Base-by-base conservation (phyloP, 2,888 invertebrate genomes). In the Yponomeuta cagnagella region DNA sequence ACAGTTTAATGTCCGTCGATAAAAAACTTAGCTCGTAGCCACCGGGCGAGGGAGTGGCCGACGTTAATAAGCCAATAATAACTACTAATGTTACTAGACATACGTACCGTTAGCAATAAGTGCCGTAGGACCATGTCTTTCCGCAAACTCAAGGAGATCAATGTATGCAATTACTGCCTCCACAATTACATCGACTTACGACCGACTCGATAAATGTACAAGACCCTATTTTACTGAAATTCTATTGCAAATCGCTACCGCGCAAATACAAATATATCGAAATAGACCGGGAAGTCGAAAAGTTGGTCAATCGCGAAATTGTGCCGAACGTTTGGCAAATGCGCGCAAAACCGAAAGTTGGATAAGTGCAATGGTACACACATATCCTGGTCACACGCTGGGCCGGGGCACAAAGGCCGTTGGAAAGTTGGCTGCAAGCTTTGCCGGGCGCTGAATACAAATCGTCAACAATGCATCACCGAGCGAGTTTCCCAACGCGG, bases 71-170 rank as follows among this genome's bases (percentile, higher is more conserved):
- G 30, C 23, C 10, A 31, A 31, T 68, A 52, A 68, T 68, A 37
- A 30, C 65, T 15, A 30, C 30, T 68, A 68, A 48, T 67, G 10
- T 30, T 68, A 52, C 68, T 52, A 37, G 15, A 68, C 68, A 68
- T 52, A 68, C 43, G 15, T n/a, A n/a, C 52, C 52, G 65, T 65
- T 52, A 48, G 52, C 23, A 58, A 68, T 68, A 52, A 68, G 48
- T 58, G 71, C 12, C 70, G 75, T 77, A 77, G 77, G 79, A 79
- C 33, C 63, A 23, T 87, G 86, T 80, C 84, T 84, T 89, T 85
- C 87, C 84, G 86, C 77, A 78, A 84, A 83, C 83, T 86, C 88
- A 89, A 90, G 89, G 89, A 88, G 88, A 90, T 84, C 87, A 83
- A 85, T 88, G 80, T 78, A 82, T 85, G 82, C 80, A 85, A 87